A percentile compares a stretch with the other conserved stretches of the same genome.
These are phyloP conservation scores for Megastigmus dorsalis DNA, from an alignment of 2,888 invertebrate species.

Conservation along the genomic window DNA sequence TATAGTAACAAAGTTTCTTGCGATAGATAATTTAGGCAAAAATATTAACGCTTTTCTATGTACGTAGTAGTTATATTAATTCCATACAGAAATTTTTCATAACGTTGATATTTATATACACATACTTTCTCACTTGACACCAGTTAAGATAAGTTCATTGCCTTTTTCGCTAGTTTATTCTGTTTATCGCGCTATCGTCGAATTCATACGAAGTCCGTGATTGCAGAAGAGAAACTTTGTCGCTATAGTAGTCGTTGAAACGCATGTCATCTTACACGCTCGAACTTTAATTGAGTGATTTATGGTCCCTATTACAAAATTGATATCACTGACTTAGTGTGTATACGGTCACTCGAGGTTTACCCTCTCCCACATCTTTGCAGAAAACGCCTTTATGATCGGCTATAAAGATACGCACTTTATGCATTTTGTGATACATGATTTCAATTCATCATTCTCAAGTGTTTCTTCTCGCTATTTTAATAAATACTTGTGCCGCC, in stretches of 20 bases:
- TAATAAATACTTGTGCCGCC: no score
- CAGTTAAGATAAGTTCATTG: constrained; percentile 16
- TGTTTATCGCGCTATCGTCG: neutral
- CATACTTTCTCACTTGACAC: neutral
- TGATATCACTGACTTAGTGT: constrained; percentile 22
- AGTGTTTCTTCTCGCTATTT: constrained; percentile 1
- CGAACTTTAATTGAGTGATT: constrained; percentile 35
- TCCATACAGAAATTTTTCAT: neutral
- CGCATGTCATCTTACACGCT: neutral
- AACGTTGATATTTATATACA: neutral
- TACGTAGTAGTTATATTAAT: no score
- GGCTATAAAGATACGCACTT: neutral
- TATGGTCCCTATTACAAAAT: constrained; percentile 32
- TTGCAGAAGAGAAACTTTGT: constrained; percentile 21
- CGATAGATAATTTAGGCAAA: no score
- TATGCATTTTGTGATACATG: neutral
- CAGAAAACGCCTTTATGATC: constrained; percentile 24
- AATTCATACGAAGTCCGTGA: neutral
- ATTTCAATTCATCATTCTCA: neutral
- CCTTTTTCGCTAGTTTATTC: constrained; percentile 11
- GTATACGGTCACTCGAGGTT: constrained; percentile 26
- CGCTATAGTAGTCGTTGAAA: neutral
- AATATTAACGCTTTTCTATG: no score
- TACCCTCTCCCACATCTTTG: constrained; percentile 19
- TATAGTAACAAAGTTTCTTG: no score